A percentile compares a stretch with the other conserved stretches of the same genome.
Conservation (phyloP, 2,113 vertebrate genomes). For the Nothocercus nigrocapillus region DNA sequence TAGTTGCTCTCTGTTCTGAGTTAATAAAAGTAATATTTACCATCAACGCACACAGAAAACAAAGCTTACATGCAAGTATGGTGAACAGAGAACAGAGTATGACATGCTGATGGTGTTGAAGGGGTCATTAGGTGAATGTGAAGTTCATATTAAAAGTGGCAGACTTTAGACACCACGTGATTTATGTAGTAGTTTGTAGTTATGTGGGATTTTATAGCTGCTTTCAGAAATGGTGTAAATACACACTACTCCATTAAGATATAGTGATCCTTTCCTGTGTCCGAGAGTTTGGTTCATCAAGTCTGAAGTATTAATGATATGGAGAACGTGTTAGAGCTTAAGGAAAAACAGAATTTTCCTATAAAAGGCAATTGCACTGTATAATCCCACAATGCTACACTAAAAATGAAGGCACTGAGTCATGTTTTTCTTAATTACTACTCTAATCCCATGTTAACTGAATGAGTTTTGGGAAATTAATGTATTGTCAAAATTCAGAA, state of each 20-base stretch:
- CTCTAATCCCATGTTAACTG: background rate
- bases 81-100: background rate
- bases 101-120: background rate
- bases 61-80: background rate
- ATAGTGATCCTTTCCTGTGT: background rate
- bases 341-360: background rate
- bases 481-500: background rate
- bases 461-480: background rate
- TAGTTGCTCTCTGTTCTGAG: background rate
- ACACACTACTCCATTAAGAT: background rate
- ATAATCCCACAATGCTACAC: background rate
- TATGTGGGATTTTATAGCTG: background rate
- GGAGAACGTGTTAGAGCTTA: background rate
- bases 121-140: background rate
- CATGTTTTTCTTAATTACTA: background rate
- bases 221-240: background rate
- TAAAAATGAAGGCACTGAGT: background rate
- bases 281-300: background rate
- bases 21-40: conserved; percentile 23
- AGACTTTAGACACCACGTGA: background rate
- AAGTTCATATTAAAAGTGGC: background rate
- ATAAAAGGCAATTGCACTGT: background rate
- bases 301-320: background rate
- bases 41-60: background rate
- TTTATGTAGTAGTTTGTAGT: background rate